Evolutionary conservation across 2,113 vertebrate species (phyloP), one percentile per base, ranked within the genome.

Genomic region (Zapus hudsonius): DNA sequence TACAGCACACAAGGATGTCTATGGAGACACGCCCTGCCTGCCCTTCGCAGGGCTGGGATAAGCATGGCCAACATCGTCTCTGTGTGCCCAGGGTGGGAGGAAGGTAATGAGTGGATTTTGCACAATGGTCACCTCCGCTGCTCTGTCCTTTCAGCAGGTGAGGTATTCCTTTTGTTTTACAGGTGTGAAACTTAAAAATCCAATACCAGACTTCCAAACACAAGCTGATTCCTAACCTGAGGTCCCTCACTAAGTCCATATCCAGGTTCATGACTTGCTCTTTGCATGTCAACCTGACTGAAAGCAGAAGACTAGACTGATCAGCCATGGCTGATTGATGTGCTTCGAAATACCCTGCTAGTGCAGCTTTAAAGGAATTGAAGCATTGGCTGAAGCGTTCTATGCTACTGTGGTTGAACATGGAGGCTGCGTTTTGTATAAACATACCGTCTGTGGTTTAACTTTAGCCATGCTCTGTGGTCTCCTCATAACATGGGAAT

Each of bases 361-460:
- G 85, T 83, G 20, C 74, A 27, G 47, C 17, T 93, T 84, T 79
- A 76, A 90, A 75, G 64, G 84, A 94, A 89, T 64, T 27, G 55
- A 90, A 94, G 80, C 76, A 61, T 81, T 94, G 59, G 20, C 23
- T 29, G 55, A 86, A 91, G 6, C 55, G 90, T 96, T 87, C 10
- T 23, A 67, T 84, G 3, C 3, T 4, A 79, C 94, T 95, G 84
- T 57, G 81, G 19, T 84, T 95, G 93, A 70, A 89, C 91, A 63
- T 82, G 42, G 64, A 55, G 8, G 33, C 87, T 31, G 38, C n/a
- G 10, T 90, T 52, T 87, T 72, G 80, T 96, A 52, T 69, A 38
- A 96, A 88, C 90, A n/a, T 42, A 0, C n/a, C 70, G 95, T 94
- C 57, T 90, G 63, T 95, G 86, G 73, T 90, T 59, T 82, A 61